These are phyloP conservation scores for Motacilla tschutschensis DNA, from an alignment of 2,113 vertebrate genomes.

Conservation along the genomic window DNA sequence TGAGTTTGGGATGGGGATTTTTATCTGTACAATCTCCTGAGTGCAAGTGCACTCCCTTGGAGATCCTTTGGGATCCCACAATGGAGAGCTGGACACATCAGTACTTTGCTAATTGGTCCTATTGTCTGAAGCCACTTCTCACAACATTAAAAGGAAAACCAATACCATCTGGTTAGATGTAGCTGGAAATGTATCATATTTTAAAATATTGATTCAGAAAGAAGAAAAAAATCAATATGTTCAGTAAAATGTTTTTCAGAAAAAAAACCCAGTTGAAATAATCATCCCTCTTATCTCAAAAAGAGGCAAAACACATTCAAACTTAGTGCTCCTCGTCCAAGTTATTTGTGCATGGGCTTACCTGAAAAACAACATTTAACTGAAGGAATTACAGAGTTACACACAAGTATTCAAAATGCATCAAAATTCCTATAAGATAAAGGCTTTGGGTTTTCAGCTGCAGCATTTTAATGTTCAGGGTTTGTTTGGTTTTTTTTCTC, in stretches of 20 bases:
- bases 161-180: background rate
- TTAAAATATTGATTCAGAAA: background rate
- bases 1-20: background rate
- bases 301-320: background rate
- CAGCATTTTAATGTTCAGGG: background rate
- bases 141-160: background rate
- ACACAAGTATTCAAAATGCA: background rate
- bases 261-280: background rate
- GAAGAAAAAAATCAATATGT: rapidly evolving
- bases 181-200: background rate
- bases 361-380: background rate
- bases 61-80: background rate
- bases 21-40: background rate
- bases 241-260: background rate
- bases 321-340: background rate
- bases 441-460: background rate
- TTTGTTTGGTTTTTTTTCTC: background rate
- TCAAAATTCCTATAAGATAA: background rate
- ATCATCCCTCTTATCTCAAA: background rate
- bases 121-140: background rate
- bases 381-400: background rate
- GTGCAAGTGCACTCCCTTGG: background rate
- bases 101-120: no score
- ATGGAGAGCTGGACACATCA: background rate
- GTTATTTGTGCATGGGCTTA: background rate